phyloP scores from a whole-genome alignment of 2,888 invertebrate species.

The Harpagoxenus sublaevis region DNA sequence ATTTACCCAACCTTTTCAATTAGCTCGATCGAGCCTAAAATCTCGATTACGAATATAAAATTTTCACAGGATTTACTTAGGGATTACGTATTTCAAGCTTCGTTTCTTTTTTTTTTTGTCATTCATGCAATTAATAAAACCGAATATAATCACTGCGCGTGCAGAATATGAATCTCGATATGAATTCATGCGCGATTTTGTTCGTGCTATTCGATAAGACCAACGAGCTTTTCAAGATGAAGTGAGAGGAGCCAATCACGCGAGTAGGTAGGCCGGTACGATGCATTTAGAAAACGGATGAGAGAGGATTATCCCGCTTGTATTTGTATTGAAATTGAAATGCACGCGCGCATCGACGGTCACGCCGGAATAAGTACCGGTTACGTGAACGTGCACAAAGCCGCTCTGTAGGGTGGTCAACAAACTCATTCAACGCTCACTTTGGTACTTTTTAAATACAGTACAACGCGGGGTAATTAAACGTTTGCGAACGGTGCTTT shows the following conservation, averaged over 20 bases:
- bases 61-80: conserved; percentile 7
- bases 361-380: conserved; percentile 28
- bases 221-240: conserved; percentile 8
- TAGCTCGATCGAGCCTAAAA: not conserved
- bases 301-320: conserved; percentile 15
- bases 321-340: conserved; percentile 44
- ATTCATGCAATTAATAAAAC: not conserved
- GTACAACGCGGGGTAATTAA: conserved; percentile 38
- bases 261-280: not conserved
- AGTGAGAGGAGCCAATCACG: not conserved
- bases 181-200: conserved; percentile 10
- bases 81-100: not conserved
- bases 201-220: conserved; percentile 4
- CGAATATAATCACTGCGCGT: conserved; percentile 1
- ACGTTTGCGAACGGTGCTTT: conserved; percentile 42
- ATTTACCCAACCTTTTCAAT: conserved; percentile 16
- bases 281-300: conserved; percentile 32
- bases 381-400: conserved; percentile 42
- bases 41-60: conserved; percentile 9
- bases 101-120: not conserved
- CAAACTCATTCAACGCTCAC: conserved; percentile 35
- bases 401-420: conserved; percentile 18
- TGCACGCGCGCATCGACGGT: conserved; percentile 16
- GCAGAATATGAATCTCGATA: conserved; percentile 5
- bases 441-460: conserved; percentile 48